Base-by-base conservation (phyloP, 2,888 invertebrate species). In the Dicyrtomina minuta region DNA sequence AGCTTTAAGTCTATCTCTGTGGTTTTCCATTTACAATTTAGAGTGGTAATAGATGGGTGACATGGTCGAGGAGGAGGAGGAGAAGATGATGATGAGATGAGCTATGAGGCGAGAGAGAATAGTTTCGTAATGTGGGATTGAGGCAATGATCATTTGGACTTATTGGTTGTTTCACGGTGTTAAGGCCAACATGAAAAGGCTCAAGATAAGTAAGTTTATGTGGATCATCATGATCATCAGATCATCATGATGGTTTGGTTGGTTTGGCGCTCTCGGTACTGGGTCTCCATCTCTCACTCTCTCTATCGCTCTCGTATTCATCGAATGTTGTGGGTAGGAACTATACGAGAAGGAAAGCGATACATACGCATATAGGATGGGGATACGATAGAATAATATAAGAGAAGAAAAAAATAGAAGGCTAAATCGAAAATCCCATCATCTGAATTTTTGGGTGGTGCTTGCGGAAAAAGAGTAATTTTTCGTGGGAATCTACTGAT, bases 401-500 rank as follows among this genome's bases (percentile, higher is more conserved):
- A 26, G 44, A 27, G 53, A 60, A 53, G 64, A 66, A n/a, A n/a
- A n/a, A n/a, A n/a, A n/a, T n/a, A n/a, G n/a, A n/a, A 68, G 64
- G 66, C 70, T 73, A 73, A 71, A 71, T 71, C 71, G 73, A 73
- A 71, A 73, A 71, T 73, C 71, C 71, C 69, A 73, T 73, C 70
- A 70, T 68, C 66, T 68, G 70, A 70, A 70, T 72, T 72, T 72
- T 58, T 58, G 56, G 56, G 70, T 68, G 66, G 67, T 64, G 68
- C 61, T 70, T 56, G 71, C 62, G 66, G 66, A 62, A 71, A 72
- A 70, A 73, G 75, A 75, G 77, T 77, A 77, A 75, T 77, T 77
- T 77, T 77, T 75, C 75, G 75, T 74, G 74, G 72, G 74, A 75
- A 75, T 71, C 71, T 64, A 58, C 74, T 77, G 71, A 77, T 77